Conservation (phyloP, 1,140 invertebrate species). For the Rhynchophorus ferrugineus region DNA sequence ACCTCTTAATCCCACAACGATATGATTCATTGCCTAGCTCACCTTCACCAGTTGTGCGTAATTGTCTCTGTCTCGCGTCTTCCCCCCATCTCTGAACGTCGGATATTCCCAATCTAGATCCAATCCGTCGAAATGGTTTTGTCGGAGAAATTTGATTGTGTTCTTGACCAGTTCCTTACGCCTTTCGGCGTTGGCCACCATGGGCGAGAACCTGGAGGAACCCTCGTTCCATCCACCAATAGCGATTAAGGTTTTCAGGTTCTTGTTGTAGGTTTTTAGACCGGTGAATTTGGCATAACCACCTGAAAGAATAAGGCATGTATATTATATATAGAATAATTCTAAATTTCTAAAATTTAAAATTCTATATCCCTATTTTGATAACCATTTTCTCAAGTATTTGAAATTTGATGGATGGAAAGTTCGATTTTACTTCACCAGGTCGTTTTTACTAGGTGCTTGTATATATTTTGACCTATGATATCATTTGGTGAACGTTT, state of each 20-base stretch:
- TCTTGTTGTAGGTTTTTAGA: constrained; percentile 88
- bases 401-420: no score
- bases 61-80: constrained; percentile 80
- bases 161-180: constrained; percentile 79
- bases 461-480: no score
- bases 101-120: constrained; percentile 98
- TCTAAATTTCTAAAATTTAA: no score
- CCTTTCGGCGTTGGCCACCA: constrained; percentile 69
- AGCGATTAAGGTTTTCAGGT: constrained; percentile 84
- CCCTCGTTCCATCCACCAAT: constrained; percentile 97
- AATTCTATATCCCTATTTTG: no score
- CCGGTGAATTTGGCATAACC: constrained; percentile 93
- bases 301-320: constrained; percentile 50
- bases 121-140: constrained; percentile 91
- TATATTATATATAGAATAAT: no score
- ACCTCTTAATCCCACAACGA: neutral
- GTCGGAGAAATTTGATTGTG: constrained; percentile 77
- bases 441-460: no score
- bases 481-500: no score
- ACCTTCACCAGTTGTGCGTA: constrained; percentile 83
- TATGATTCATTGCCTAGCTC: constrained; percentile 24
- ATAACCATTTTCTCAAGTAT: no score
- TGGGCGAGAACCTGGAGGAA: constrained; percentile 77
- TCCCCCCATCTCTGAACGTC: constrained; percentile 77
- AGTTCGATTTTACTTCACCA: no score